Conservation (phyloP, 2,888 invertebrate species). For the Erannis defoliaria region DNA sequence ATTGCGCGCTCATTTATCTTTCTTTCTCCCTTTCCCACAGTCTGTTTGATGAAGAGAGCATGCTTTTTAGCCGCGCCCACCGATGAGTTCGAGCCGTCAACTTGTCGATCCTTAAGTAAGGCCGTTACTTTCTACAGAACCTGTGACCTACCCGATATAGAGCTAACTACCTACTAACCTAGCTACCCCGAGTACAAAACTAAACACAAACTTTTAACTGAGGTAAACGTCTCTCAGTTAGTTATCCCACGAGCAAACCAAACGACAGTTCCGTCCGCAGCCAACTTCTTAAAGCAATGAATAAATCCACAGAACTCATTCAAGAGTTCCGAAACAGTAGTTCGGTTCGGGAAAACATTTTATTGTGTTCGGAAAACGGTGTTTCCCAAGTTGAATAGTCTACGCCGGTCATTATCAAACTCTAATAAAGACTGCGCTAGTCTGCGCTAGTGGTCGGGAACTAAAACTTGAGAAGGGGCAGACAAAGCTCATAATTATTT, state of each 20-base stretch:
- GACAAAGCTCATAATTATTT: slow-evolving; percentile 19
- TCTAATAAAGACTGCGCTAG: slow-evolving; percentile 37
- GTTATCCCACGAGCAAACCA: slow-evolving; percentile 31
- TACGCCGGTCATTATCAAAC: slow-evolving; percentile 45
- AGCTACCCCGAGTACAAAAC: too few relatives aligned
- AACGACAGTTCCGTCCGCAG: slow-evolving; percentile 34
- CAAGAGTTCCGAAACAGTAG: slow-evolving; percentile 52
- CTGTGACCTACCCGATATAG: not conserved
- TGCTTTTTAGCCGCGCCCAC: too few relatives aligned
- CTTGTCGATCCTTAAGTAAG: too few relatives aligned
- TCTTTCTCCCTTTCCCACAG: too few relatives aligned
- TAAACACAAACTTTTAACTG: slow-evolving; percentile 33
- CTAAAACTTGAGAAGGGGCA: slow-evolving; percentile 10
- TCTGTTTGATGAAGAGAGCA: too few relatives aligned
- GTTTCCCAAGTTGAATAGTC: slow-evolving; percentile 43
- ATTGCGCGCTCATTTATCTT: too few relatives aligned
- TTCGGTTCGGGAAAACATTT: slow-evolving; percentile 50
- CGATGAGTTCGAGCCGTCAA: too few relatives aligned
- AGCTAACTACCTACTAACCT: too few relatives aligned
- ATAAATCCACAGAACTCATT: slow-evolving; percentile 46
- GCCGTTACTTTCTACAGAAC: not conserved
- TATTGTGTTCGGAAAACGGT: slow-evolving; percentile 48
- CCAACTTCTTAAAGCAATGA: slow-evolving; percentile 43
- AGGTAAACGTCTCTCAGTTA: slow-evolving; percentile 24
- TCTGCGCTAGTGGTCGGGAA: slow-evolving; percentile 27